These are phyloP conservation scores for Thumatha senex DNA, from an alignment of 2,888 invertebrate species.

Conservation along the genomic window DNA sequence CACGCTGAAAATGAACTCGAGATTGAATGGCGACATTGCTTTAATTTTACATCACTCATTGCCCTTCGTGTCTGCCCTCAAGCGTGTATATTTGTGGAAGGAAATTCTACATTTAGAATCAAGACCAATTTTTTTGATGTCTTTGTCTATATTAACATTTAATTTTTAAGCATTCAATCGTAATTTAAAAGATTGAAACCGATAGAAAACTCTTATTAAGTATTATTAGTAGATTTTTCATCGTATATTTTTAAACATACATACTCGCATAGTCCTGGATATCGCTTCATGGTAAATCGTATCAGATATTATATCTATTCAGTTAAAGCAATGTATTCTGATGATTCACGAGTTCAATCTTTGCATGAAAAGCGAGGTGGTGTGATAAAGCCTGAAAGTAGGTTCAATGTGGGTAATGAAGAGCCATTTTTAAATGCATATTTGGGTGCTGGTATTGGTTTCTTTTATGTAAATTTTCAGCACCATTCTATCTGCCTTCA, in stretches of 20 bases:
- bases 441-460: constrained; percentile 27
- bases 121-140: no score
- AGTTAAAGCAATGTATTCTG: constrained; percentile 18
- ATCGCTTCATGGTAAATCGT: no score
- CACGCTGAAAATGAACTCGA: constrained; percentile 17
- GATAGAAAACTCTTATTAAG: no score
- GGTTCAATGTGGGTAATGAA: constrained; percentile 1
- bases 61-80: constrained; percentile 12
- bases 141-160: no score
- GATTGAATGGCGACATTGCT: constrained; percentile 20
- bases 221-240: no score
- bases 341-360: constrained; percentile 15
- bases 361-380: constrained; percentile 34
- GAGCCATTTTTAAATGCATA: constrained; percentile 31
- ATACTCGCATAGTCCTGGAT: no score
- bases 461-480: constrained; percentile 23
- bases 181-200: no score
- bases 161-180: no score
- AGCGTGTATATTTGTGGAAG: not conserved
- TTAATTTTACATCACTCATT: not conserved
- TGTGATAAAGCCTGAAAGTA: constrained; percentile 16
- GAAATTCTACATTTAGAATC: no score
- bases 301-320: not conserved
- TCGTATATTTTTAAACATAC: no score
- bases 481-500: not conserved